These are phyloP conservation scores for Hyphantria cunea DNA, from an alignment of 1,140 invertebrate species.

Conservation along the genomic window DNA sequence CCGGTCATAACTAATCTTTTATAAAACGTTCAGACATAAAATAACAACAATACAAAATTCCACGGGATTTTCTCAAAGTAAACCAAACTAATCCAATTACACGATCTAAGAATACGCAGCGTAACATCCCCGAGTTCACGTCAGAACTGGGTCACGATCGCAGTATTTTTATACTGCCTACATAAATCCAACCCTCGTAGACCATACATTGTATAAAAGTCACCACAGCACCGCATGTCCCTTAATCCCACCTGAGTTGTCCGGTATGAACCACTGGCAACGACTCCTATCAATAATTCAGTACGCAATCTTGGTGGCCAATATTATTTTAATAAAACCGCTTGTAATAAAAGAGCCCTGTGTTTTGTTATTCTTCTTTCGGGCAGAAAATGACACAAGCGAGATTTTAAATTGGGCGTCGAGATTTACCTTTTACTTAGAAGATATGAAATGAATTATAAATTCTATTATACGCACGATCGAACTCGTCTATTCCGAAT, in stretches of 20 bases:
- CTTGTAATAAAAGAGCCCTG: slow-evolving; percentile 22
- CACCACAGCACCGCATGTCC: slow-evolving; percentile 8
- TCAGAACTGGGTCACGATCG: slow-evolving; percentile 11
- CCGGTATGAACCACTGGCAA: slow-evolving; percentile 15
- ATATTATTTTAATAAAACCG: slow-evolving; percentile 41
- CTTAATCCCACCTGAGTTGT: slow-evolving; percentile 29
- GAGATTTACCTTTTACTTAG: no score
- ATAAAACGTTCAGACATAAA: no score
- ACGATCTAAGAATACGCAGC: not conserved
- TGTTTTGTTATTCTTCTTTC: slow-evolving; percentile 11
- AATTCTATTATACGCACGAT: no score
- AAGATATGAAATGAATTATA: no score
- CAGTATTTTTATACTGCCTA: slow-evolving; percentile 23
- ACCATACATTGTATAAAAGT: slow-evolving; percentile 18
- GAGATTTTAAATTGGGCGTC: no score
- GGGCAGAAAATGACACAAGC: not conserved
- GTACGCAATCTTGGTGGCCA: slow-evolving; percentile 29
- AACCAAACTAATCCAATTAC: slow-evolving; percentile 10
- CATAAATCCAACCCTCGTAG: slow-evolving; percentile 9
- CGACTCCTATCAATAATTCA: slow-evolving; percentile 46
- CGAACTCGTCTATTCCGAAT: no score
- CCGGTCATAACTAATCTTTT: no score
- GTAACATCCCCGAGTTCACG: not conserved
- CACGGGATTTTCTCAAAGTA: not conserved
- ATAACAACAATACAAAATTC: not conserved